phyloP scores from a whole-genome alignment of 2,113 vertebrate species.

The Gymnarchus niloticus region DNA sequence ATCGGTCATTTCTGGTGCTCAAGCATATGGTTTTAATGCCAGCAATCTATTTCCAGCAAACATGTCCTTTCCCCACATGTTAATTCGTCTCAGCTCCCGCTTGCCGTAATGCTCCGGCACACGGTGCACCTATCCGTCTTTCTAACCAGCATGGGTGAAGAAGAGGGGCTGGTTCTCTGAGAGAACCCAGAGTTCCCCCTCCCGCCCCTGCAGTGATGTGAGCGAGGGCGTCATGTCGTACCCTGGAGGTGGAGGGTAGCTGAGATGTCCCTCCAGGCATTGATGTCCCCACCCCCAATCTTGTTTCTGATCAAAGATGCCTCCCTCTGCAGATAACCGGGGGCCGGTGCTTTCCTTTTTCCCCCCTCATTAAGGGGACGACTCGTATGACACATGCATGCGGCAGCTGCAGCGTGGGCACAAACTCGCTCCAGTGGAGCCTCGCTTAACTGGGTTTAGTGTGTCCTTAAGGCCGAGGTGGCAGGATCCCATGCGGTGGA shows the following conservation, averaged over 20 bases:
- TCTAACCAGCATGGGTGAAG: not conserved
- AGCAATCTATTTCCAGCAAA: conserved; percentile 30
- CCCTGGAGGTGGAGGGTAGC: not conserved
- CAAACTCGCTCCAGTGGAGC: not conserved
- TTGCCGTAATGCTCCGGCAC: conserved; percentile 30
- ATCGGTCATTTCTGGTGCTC: not conserved
- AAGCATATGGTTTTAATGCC: conserved; percentile 47
- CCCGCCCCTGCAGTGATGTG: not conserved
- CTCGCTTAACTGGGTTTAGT: not conserved
- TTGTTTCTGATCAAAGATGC: conserved; percentile 50
- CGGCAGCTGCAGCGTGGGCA: too few species aligned
- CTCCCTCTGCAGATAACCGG: conserved; percentile 39
- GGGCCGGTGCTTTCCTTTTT: not conserved
- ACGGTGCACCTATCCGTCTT: conserved; percentile 26
- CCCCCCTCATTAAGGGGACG: conserved; percentile 41
- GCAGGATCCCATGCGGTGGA: not conserved
- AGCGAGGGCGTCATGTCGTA: not conserved
- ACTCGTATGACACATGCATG: not conserved
- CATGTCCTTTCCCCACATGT: conserved; percentile 42
- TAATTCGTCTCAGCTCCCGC: conserved; percentile 28
- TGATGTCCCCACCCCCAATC: conserved; percentile 24
- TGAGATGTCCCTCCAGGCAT: not conserved
- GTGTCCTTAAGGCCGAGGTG: not conserved
- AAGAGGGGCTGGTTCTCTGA: not conserved
- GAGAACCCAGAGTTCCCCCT: not conserved